Base-by-base conservation (phyloP, 2,113 vertebrate species). In the Perca flavescens region DNA sequence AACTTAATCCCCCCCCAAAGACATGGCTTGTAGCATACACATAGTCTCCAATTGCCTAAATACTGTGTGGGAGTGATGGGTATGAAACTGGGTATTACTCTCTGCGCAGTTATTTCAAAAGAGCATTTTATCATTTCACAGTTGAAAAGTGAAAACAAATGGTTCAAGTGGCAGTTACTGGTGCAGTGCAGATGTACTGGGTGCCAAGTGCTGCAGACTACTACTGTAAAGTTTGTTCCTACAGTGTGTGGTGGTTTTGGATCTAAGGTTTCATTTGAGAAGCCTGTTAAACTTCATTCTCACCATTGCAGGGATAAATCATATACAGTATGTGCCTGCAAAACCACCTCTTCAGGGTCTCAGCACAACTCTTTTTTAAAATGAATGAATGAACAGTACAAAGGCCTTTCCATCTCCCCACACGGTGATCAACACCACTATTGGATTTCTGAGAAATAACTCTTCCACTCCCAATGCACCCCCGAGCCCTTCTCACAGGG, bases 1-100 rank as follows among this genome's bases (percentile, higher is more conserved):
- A 89, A 77, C 63, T 74, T 83, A 88, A 87, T 86, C 70, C 67
- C 64, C 67, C 64, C 60, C 58, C 58, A 56, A 76, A 88, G 65
- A 89, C 68, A 68, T 53, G 75, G 52, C 54, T 77, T 57, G 63
- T 66, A 56, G 22, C 49, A 22, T 49, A 68, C 81, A 74, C 50
- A 65, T 67, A 2, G 62, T 75, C 79, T 78, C 58, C 65, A 78
- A 62, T 58, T 49, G 46, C 50, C 64, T 76, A 43, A 82, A 69
- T 82, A 61, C 67, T 70, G 22, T 40, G 60, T 80, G 52, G 40
- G 79, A 46, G 62, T 58, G 58, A 73, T 15, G 22, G 1, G 22
- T 28, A 28, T 63, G 57, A 77, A 75, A 61, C 12, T 28, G 28
- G 28, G 28, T 28, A 76, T 65, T 49, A 50, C 47, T 75, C 40